Conservation (phyloP, 2,113 vertebrate genomes). For the Petaurus breviceps region DNA sequence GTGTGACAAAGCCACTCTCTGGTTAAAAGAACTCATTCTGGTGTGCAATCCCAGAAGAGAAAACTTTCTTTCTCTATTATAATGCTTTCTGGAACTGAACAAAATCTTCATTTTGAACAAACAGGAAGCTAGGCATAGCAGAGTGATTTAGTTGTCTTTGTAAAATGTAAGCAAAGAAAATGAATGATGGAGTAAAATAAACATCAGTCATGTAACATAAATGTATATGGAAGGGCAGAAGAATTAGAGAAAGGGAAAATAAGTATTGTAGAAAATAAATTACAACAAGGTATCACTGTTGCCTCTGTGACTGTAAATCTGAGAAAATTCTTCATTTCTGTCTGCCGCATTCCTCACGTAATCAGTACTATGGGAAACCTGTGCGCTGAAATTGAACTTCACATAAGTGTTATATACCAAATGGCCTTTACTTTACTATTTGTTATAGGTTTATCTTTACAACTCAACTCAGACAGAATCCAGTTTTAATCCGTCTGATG, state of each 20-base stretch:
- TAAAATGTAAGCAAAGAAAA: not conserved
- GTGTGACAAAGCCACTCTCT: not conserved
- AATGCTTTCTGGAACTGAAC: not conserved
- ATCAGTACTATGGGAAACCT: not conserved
- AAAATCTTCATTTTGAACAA: not conserved
- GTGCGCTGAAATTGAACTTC: not conserved
- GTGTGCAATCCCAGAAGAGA: not conserved
- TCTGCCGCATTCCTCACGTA: not conserved
- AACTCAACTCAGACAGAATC: not conserved
- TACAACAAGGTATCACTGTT: not conserved
- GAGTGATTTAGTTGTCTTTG: not conserved
- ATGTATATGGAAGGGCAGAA: not conserved
- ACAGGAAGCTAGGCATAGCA: not conserved
- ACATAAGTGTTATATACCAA: not conserved
- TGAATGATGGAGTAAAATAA: not conserved
- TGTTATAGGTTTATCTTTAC: not conserved
- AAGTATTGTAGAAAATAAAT: conserved; percentile 4
- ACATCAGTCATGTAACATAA: not conserved
- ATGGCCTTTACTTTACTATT: not conserved
- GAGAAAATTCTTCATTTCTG: not conserved
- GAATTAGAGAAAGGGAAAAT: conserved; percentile 2
- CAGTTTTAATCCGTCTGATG: not conserved
- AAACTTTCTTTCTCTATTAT: conserved; percentile 16
- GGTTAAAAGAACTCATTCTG: not conserved
- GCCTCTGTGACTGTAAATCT: not conserved